Conservation (phyloP, 2,113 vertebrate genomes). For the Rafetus swinhoei region DNA sequence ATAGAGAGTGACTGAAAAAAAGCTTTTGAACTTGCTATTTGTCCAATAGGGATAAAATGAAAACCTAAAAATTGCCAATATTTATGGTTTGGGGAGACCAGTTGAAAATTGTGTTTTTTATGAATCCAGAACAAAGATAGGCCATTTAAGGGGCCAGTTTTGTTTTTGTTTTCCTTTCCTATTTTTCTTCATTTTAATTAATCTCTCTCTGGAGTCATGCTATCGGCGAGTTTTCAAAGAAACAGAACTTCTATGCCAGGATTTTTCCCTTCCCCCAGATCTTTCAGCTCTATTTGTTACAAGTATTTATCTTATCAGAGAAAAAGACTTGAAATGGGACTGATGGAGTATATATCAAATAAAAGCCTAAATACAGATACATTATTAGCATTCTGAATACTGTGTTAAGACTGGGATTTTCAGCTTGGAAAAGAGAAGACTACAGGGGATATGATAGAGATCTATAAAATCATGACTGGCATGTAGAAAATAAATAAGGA, state of each 20-base stretch:
- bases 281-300: slow-evolving; percentile 52
- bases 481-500: too few species aligned
- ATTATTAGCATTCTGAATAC: slow-evolving; percentile 48
- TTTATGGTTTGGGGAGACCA: slow-evolving; percentile 48
- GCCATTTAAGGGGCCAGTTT: slow-evolving; percentile 60
- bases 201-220: slow-evolving; percentile 55
- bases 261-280: neutral
- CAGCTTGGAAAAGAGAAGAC: too few species aligned
- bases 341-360: slow-evolving; percentile 15
- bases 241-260: slow-evolving; percentile 42
- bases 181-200: slow-evolving; percentile 68
- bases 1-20: slow-evolving; percentile 49
- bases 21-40: slow-evolving; percentile 66
- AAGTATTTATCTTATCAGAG: slow-evolving; percentile 44
- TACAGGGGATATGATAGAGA: too few species aligned
- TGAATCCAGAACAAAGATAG: slow-evolving; percentile 53
- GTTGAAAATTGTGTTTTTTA: slow-evolving; percentile 37
- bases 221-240: slow-evolving; percentile 69
- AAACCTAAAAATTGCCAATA: slow-evolving; percentile 50
- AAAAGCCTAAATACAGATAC: slow-evolving; percentile 55
- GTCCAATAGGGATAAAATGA: slow-evolving; percentile 56
- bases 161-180: slow-evolving; percentile 40
- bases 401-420: neutral
- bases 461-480: too few species aligned
- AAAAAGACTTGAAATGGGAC: slow-evolving; percentile 24